phyloP scores from a whole-genome alignment of 2,113 vertebrate genomes.

The Cyprinodon variegatus region DNA sequence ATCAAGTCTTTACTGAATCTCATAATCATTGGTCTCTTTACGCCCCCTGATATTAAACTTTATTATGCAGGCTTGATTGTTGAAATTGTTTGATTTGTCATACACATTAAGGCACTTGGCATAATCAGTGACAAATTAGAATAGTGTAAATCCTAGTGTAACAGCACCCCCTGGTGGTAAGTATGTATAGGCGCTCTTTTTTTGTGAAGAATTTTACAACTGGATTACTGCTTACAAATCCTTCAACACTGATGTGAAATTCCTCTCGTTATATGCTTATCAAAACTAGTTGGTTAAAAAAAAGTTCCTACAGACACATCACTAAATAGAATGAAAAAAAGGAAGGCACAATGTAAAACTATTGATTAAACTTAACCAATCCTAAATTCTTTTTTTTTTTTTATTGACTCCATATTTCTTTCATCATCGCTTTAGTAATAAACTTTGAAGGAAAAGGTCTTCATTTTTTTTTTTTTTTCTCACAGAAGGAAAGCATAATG shows the following conservation, averaged over 20 bases:
- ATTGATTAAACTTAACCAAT: too few relatives aligned
- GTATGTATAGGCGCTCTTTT: conserved; percentile 27
- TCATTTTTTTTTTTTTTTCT: too few relatives aligned
- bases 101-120: background rate
- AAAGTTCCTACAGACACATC: background rate
- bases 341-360: too few relatives aligned
- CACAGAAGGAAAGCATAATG: background rate
- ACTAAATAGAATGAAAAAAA: background rate
- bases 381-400: background rate
- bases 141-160: background rate
- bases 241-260: background rate
- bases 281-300: too few relatives aligned
- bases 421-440: background rate
- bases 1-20: too few relatives aligned
- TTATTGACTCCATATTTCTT: background rate
- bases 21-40: too few relatives aligned
- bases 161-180: conserved; percentile 38
- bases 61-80: background rate
- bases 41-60: too few relatives aligned
- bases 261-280: too few relatives aligned
- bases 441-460: background rate
- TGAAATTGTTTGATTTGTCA: background rate
- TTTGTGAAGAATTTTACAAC: background rate
- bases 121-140: background rate
- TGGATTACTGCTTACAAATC: background rate